Evolutionary conservation across 2,113 vertebrate species (phyloP).

Genomic region (Rhegmatorhina hoffmannsi): DNA sequence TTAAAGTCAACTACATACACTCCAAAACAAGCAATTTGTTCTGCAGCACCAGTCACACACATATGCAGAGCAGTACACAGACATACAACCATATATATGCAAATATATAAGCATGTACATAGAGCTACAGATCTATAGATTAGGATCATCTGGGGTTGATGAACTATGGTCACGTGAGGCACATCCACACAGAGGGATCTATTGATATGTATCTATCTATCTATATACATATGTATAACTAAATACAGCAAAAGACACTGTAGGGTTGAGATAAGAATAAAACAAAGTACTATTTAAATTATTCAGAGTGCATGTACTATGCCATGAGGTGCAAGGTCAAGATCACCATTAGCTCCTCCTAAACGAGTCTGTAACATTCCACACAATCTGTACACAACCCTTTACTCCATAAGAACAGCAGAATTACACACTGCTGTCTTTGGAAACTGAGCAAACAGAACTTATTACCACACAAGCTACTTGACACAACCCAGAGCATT

Average conservation of each 20-base stretch:
- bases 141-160: neutral
- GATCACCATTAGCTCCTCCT: neutral
- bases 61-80: neutral
- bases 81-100: neutral
- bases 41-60: neutral
- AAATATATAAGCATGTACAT: fast-evolving
- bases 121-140: neutral
- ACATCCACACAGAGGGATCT: neutral
- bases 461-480: neutral
- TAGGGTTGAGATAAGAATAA: neutral
- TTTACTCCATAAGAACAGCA: neutral
- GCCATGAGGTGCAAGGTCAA: neutral
- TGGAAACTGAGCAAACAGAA: neutral
- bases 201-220: fast-evolving
- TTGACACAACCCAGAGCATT: neutral
- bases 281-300: neutral
- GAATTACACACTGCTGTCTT: neutral
- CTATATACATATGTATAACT: neutral
- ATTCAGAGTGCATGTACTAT: neutral
- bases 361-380: neutral
- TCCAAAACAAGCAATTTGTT: neutral
- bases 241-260: neutral
- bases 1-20: neutral
- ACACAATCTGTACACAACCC: neutral
- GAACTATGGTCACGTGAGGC: neutral